Evolutionary conservation across 2,113 vertebrate species (phyloP), one percentile per base, ranked within the genome.

Genomic region (Ictalurus furcatus): DNA sequence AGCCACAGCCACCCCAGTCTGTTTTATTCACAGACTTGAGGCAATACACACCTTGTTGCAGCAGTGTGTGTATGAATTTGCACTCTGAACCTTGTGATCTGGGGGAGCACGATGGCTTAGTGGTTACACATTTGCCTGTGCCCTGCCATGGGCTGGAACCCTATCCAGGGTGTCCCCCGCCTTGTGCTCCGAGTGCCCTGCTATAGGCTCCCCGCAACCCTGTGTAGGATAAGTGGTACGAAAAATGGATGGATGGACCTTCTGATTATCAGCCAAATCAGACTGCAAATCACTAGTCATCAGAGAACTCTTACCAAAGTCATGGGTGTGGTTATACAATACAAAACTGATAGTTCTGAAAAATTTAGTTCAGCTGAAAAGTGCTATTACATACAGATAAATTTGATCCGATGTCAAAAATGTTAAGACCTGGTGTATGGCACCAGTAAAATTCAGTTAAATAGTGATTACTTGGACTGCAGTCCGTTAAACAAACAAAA

Each of bases 21-120:
- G 44, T 48, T 91, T 89, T 88, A 85, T 67, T 76, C 84, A 89
- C 40, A 88, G 83, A 84, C 80, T 58, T 71, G 37, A 0, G 58
- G 61, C 71, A 78, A 78, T n/a, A 48, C 65, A 63, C 65, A 71
- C 14, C 83, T 89, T 85, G 44, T 63, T n/a, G 23, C 23, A 28
- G 74, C 74, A 78, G 40, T 28, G 40, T 19, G 48, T n/a, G 52
- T 81, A 56, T 81, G n/a, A 81, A 30, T 19, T 56, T 81, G 74
- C 74, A 52, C 40, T 48, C 21, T 48, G 16, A 48, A 23, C 11
- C 4, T 48, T 78, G 21, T 8, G 34, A 74, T 52, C 48, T 11
- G 48, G 48, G 48, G 48, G 8, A 11, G 48, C 48, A 52, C 6
- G 9, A 11, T 52, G 9, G 48, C 48, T 52, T 52, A 52, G 48